Conservation (phyloP, 2,113 vertebrate species). For the Chitala chitala region DNA sequence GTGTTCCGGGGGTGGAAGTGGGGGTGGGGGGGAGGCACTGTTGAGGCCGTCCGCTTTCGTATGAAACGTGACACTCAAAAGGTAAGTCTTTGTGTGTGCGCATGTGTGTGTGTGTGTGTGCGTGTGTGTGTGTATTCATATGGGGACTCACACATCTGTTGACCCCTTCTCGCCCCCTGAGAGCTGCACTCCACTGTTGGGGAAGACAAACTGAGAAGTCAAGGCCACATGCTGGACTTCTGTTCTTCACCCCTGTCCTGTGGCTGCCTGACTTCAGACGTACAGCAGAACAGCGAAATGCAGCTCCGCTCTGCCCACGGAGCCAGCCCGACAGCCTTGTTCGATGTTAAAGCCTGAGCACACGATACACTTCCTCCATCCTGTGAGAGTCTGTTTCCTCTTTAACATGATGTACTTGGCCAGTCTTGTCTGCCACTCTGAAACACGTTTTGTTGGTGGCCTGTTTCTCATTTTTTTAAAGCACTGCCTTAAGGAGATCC, state of each 20-base stretch:
- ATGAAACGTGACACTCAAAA: constrained; percentile 64
- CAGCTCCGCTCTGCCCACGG: neutral
- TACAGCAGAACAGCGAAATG: neutral
- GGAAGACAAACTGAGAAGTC: constrained; percentile 40
- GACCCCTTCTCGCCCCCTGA: constrained; percentile 57
- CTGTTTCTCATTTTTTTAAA: constrained; percentile 36
- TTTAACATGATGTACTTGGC: neutral
- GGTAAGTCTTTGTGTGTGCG: constrained; percentile 63
- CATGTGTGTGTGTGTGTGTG: constrained; percentile 38
- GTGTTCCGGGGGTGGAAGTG: constrained; percentile 23
- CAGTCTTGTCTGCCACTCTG: constrained; percentile 43
- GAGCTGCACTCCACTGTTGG: constrained; percentile 41
- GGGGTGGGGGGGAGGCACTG: constrained; percentile 46
- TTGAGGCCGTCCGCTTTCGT: constrained; percentile 45
- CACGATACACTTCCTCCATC: constrained; percentile 14
- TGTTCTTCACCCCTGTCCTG: constrained; percentile 41
- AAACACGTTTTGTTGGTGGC: constrained; percentile 28
- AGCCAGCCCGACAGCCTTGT: constrained; percentile 26
- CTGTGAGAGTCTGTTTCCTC: constrained; percentile 5
- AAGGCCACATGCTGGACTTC: constrained; percentile 38
- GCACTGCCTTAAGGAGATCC: constrained; percentile 39
- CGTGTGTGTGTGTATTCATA: constrained; percentile 6
- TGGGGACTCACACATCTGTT: constrained; percentile 63
- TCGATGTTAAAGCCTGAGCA: constrained; percentile 26
- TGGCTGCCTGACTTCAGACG: constrained; percentile 30